These are phyloP conservation scores for Oreochromis mossambicus DNA, from an alignment of 2,797 vertebrate species.

Conservation along the genomic window DNA sequence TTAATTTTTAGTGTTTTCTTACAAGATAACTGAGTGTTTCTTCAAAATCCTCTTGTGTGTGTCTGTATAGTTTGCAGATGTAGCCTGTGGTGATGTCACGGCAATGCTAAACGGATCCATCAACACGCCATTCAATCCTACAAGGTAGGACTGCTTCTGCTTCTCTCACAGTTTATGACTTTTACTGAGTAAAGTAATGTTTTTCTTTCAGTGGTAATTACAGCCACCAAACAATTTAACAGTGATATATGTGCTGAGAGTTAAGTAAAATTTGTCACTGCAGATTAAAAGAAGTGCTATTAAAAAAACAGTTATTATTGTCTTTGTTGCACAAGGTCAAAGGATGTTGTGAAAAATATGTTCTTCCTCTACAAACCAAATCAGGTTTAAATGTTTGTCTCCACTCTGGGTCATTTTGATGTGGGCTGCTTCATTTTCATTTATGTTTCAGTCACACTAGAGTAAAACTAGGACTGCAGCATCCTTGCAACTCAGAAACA, in stretches of 20 bases:
- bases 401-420: not conserved
- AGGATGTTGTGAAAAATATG: not conserved
- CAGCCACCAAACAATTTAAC: too few relatives aligned
- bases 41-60: not conserved
- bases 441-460: not conserved
- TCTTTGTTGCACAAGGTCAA: not conserved
- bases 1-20: not conserved
- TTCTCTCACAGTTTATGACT: too few relatives aligned
- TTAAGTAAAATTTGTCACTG: not conserved
- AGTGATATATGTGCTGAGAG: too few relatives aligned
- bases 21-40: not conserved
- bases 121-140: too few relatives aligned
- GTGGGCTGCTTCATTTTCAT: not conserved
- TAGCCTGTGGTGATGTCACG: conserved; percentile 62
- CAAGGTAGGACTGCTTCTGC: too few relatives aligned
- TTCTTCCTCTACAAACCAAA: not conserved
- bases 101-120: too few relatives aligned
- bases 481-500: not conserved
- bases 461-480: not conserved
- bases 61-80: conserved; percentile 61
- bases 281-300: not conserved
- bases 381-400: not conserved
- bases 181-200: too few relatives aligned
- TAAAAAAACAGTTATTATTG: not conserved
- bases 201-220: too few relatives aligned